A percentile compares a stretch with the other conserved stretches of the same genome.
Conservation (phyloP, 92 coral and sea anemone genomes). For the Epizoanthus rinbou region DNA sequence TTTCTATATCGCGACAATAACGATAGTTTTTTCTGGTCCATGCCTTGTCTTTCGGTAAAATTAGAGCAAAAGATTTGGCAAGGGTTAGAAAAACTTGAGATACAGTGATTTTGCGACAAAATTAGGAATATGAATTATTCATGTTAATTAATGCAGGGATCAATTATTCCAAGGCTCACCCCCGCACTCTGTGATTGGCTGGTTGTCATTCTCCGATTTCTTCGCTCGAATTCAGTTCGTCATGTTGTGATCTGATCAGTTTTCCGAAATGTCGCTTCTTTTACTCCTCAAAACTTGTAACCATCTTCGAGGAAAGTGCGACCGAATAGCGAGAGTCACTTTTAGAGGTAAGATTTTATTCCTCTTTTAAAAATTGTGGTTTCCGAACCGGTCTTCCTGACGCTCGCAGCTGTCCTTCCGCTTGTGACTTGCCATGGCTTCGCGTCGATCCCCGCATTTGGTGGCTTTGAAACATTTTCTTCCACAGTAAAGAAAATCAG, state of each 20-base stretch:
- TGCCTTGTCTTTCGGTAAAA: background rate
- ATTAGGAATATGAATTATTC: conserved; percentile 72
- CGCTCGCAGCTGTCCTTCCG: conserved; percentile 41
- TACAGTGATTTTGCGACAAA: conserved; percentile 39
- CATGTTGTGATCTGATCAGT: conserved; percentile 79
- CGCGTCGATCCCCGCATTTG: conserved; percentile 14
- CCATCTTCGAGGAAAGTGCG: conserved; percentile 94
- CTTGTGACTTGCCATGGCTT: background rate
- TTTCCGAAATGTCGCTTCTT: conserved; percentile 85
- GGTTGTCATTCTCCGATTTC: conserved; percentile 43
- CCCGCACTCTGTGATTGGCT: conserved; percentile 76
- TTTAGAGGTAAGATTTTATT: conserved; percentile 84
- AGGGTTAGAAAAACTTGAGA: conserved; percentile 3
- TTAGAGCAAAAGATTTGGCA: background rate
- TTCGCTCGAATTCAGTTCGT: conserved; percentile 72
- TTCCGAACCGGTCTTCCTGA: conserved; percentile 19
- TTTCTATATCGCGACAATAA: background rate
- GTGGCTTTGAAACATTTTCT: conserved; percentile 7
- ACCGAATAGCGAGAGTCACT: conserved; percentile 97
- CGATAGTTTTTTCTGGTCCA: background rate
- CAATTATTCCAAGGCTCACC: conserved; percentile 78
- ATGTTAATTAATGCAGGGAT: conserved; percentile 53
- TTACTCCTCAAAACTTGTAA: conserved; percentile 93
- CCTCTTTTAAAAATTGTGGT: conserved; percentile 23
- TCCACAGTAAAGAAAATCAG: background rate